Conservation (phyloP, 2,113 vertebrate species). For the Rafetus swinhoei region DNA sequence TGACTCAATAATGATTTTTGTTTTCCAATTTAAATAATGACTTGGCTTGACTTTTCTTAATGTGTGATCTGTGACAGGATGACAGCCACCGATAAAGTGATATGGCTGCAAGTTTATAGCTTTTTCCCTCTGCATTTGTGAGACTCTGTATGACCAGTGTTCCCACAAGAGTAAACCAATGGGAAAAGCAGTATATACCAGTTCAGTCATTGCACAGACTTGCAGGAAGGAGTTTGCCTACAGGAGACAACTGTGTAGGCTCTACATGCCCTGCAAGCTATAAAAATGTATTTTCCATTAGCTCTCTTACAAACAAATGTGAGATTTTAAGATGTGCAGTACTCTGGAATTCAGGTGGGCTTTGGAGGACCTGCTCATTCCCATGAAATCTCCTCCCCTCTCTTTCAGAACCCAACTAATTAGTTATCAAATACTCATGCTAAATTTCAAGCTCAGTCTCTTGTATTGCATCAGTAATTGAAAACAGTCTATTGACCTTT, state of each 20-base stretch:
- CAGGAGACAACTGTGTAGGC: neutral
- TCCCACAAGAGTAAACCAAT: neutral
- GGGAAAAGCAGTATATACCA: neutral
- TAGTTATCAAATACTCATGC: neutral
- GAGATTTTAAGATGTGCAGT: neutral
- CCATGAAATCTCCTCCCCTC: neutral
- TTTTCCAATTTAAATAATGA: conserved; percentile 35
- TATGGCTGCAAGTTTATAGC: conserved; percentile 29
- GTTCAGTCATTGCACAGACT: neutral
- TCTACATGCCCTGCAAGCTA: neutral
- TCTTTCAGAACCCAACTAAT: neutral
- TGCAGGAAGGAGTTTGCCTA: neutral
- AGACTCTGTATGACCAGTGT: neutral
- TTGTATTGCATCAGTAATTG: neutral
- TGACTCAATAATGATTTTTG: conserved; percentile 20
- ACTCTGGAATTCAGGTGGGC: neutral
- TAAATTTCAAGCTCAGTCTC: neutral
- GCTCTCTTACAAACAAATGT: neutral
- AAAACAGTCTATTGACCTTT: neutral
- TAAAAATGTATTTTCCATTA: neutral
- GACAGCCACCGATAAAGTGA: neutral
- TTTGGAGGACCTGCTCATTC: neutral
- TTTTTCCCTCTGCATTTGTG: neutral
- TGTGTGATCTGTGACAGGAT: neutral
- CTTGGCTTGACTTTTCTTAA: conserved; percentile 1